phyloP scores from a whole-genome alignment of 2,797 vertebrate genomes.

The Ctenopoma multispine region DNA sequence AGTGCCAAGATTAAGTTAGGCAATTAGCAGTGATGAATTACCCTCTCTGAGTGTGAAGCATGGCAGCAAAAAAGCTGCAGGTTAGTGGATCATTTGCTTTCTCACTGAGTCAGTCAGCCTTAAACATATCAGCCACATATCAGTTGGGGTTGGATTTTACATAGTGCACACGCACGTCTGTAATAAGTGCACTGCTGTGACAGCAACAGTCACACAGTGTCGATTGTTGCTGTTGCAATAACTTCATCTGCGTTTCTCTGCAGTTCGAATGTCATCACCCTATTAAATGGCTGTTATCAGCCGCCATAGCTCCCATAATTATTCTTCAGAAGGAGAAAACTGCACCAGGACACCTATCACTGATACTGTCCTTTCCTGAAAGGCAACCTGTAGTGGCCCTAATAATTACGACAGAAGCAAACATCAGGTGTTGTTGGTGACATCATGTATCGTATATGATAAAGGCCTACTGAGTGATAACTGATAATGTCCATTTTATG shows the following conservation, averaged over 20 bases:
- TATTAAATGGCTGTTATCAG: background rate
- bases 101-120: slow-evolving; percentile 12
- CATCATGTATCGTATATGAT: background rate
- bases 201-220: slow-evolving; percentile 49
- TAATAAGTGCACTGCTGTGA: slow-evolving; percentile 16
- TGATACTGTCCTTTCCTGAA: no score
- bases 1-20: slow-evolving; percentile 62
- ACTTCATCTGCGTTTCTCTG: slow-evolving; percentile 32
- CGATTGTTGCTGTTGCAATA: slow-evolving; percentile 55
- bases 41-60: slow-evolving; percentile 39
- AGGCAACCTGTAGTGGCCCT: no score
- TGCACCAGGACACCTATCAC: background rate
- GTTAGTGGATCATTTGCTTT: slow-evolving; percentile 21
- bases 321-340: background rate
- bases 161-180: slow-evolving; percentile 25
- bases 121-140: slow-evolving; percentile 8
- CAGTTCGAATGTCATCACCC: background rate
- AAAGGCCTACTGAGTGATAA: no score
- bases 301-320: background rate
- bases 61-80: slow-evolving; percentile 33
- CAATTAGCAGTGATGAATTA: slow-evolving; percentile 68
- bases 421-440: background rate
- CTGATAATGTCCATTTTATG: background rate
- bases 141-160: slow-evolving; percentile 25
- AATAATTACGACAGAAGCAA: background rate